Percentiles rank a stretch among this genome's conserved stretches.
Evolutionary conservation across 2,113 vertebrate species (phyloP).

Genomic region (Neofelis nebulosa): DNA sequence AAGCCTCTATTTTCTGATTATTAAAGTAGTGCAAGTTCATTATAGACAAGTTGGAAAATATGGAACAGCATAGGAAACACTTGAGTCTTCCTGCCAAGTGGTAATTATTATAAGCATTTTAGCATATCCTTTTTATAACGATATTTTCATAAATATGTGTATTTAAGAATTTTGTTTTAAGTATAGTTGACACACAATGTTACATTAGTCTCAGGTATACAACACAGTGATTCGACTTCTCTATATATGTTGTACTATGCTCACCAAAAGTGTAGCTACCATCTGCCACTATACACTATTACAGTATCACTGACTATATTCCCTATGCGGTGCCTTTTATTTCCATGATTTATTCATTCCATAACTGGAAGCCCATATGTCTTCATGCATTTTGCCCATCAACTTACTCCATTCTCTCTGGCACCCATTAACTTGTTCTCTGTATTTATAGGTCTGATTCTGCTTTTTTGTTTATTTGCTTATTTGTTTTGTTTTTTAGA

Average conservation of each 20-base stretch:
- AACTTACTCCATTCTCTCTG: neutral
- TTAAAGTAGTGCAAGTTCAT: neutral
- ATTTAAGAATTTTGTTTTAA: neutral
- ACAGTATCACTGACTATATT: neutral
- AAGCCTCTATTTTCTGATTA: neutral
- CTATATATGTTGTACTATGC: neutral
- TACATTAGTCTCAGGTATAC: neutral
- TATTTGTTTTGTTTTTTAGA: neutral
- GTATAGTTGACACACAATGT: neutral
- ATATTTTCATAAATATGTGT: neutral
- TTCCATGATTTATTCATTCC: neutral
- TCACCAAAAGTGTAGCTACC: neutral
- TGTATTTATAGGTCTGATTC: neutral
- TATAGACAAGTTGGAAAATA: neutral
- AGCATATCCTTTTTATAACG: neutral
- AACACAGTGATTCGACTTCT: neutral
- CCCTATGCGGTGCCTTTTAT: neutral
- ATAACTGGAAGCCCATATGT: neutral
- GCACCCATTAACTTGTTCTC: neutral
- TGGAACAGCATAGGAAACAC: neutral
- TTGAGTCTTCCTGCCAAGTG: neutral
- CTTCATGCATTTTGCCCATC: neutral
- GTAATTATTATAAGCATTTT: neutral
- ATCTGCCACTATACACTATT: neutral
- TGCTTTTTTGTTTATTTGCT: neutral